These are phyloP conservation scores for Clarias magur DNA, from an alignment of 2,113 vertebrate genomes.

Conservation along the genomic window DNA sequence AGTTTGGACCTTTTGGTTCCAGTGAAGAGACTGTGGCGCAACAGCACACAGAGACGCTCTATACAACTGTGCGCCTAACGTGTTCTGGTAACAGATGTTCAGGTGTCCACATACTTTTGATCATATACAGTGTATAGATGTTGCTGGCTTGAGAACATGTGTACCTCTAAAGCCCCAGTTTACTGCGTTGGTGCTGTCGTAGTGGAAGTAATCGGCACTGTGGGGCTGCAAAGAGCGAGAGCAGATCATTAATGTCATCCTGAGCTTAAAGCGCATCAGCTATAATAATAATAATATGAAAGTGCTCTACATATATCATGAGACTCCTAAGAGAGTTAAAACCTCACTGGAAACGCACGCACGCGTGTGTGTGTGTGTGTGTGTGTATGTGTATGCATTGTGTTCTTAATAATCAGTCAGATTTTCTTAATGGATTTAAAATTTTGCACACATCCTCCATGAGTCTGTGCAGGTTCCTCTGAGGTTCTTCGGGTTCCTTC, in stretches of 20 bases:
- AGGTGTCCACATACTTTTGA: not conserved
- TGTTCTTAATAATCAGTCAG: not conserved
- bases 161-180: slow-evolving; percentile 95
- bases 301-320: not conserved
- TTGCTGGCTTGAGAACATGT: not conserved
- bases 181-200: slow-evolving; percentile 88
- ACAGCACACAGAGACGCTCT: not conserved
- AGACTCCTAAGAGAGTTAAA: not conserved
- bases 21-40: not conserved
- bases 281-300: not conserved
- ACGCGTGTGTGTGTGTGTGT: no score
- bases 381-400: not conserved
- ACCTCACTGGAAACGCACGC: not conserved
- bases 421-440: not conserved
- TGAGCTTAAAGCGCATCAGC: not conserved
- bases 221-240: slow-evolving; percentile 63
- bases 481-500: not conserved
- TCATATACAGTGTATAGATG: not conserved
- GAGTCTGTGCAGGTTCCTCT: not conserved
- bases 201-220: slow-evolving; percentile 87
- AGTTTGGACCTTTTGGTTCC: not conserved
- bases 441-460: not conserved
- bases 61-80: not conserved
- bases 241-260: slow-evolving; percentile 2
- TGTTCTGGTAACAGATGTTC: not conserved